phyloP scores from a whole-genome alignment of 1,140 invertebrate species.

The Atopsyche davidsoni region DNA sequence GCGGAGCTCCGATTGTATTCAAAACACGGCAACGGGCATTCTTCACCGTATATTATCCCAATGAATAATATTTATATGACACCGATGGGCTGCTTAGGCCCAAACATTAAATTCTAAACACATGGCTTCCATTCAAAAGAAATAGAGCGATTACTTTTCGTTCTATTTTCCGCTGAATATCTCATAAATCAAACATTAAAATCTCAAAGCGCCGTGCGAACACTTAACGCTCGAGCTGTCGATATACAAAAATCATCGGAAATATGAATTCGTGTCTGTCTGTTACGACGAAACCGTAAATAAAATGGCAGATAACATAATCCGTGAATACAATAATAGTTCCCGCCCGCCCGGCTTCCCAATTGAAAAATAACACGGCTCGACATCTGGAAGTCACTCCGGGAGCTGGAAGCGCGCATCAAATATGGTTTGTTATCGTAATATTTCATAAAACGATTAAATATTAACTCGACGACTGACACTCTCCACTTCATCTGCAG shows the following conservation, averaged over 20 bases:
- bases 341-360: slow-evolving; percentile 10
- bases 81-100: too few relatives aligned
- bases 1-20: too few relatives aligned
- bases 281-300: slow-evolving; percentile 5
- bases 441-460: slow-evolving; percentile 55
- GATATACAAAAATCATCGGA: slow-evolving; percentile 25
- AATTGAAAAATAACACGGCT: slow-evolving; percentile 19
- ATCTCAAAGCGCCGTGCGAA: slow-evolving; percentile 23
- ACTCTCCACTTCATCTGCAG: slow-evolving; percentile 34
- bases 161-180: slow-evolving; percentile 19
- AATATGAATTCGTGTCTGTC: slow-evolving; percentile 19
- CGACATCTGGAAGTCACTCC: slow-evolving; percentile 25
- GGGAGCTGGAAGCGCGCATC: slow-evolving; percentile 13
- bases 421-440: slow-evolving; percentile 46
- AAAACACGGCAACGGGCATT: too few relatives aligned
- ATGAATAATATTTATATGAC: too few relatives aligned
- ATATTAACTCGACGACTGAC: slow-evolving; percentile 51
- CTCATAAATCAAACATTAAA: slow-evolving; percentile 30
- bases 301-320: slow-evolving; percentile 12
- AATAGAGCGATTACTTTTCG: slow-evolving; percentile 10
- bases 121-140: slow-evolving; percentile 16
- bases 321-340: slow-evolving; percentile 13
- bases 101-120: too few relatives aligned
- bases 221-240: slow-evolving; percentile 24
- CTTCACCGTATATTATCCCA: too few relatives aligned